Conservation (phyloP, 2,797 vertebrate species). For the Anguilla obscura region DNA sequence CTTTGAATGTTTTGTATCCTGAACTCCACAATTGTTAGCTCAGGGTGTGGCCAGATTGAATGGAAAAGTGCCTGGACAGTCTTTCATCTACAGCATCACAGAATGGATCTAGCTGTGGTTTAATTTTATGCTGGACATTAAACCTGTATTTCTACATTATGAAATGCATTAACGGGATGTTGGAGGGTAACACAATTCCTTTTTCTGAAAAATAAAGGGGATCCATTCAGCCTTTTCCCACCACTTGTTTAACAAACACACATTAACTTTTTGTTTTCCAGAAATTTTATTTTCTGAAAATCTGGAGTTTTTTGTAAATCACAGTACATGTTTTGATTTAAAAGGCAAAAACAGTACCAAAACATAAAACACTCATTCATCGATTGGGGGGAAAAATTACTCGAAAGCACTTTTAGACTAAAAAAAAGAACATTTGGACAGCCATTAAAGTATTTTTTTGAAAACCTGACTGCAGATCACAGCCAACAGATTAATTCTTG, state of each 20-base stretch:
- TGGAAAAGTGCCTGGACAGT: not conserved
- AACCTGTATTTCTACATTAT: not conserved
- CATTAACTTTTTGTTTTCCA: not conserved
- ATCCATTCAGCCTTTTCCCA: not conserved
- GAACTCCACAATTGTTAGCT: not conserved
- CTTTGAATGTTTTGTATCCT: not conserved
- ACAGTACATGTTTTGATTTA: constrained; percentile 45
- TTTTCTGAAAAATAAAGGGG: not conserved
- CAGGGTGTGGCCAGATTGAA: not conserved
- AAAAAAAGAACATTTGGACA: not conserved
- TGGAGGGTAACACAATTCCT: not conserved
- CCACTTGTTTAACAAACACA: not conserved
- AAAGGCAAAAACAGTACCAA: constrained; percentile 42
- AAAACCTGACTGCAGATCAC: not conserved
- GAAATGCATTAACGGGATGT: not conserved
- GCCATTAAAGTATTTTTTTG: not conserved
- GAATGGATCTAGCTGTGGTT: no score
- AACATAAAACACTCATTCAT: constrained; percentile 36
- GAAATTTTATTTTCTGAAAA: constrained; percentile 31
- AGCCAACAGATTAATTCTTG: not conserved
- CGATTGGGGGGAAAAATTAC: constrained; percentile 33
- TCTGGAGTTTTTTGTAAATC: constrained; percentile 22
- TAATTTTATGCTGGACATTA: no score
- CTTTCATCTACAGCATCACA: not conserved
- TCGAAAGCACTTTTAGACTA: constrained; percentile 37